phyloP scores from a whole-genome alignment of 1,140 invertebrate genomes.

The Drosophila bocki region DNA sequence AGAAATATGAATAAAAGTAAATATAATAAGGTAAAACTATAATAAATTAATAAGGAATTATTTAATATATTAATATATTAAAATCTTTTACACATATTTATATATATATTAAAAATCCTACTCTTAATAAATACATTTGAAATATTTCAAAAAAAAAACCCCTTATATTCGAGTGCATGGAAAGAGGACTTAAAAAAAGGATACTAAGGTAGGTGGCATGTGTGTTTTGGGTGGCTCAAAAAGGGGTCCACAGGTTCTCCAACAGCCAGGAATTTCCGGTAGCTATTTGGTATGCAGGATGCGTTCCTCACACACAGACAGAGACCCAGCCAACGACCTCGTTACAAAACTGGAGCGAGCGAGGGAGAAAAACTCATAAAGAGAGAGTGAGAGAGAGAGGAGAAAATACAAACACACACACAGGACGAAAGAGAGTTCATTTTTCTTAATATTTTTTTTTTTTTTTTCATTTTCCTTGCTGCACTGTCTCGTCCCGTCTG shows the following conservation, averaged over 20 bases:
- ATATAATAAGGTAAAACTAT: too few species aligned
- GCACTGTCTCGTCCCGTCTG: conserved; percentile 30
- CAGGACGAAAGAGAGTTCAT: conserved; percentile 34
- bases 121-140: neutral
- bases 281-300: conserved; percentile 74
- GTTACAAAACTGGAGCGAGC: conserved; percentile 74
- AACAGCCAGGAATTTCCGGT: conserved; percentile 61
- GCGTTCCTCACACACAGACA: conserved; percentile 59
- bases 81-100: too few species aligned
- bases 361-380: conserved; percentile 8
- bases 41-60: too few species aligned
- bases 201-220: neutral
- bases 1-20: too few species aligned
- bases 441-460: conserved; percentile 40
- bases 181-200: neutral
- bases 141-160: neutral
- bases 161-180: neutral
- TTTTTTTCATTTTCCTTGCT: neutral
- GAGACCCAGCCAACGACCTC: conserved; percentile 68
- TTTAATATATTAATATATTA: too few species aligned
- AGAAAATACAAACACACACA: conserved; percentile 4
- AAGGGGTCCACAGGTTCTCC: conserved; percentile 17
- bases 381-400: neutral
- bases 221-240: conserved; percentile 2
- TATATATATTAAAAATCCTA: too few species aligned